Evolutionary conservation across 2,113 vertebrate genomes (phyloP).

Genomic region (Lycocorax pyrrhopterus): DNA sequence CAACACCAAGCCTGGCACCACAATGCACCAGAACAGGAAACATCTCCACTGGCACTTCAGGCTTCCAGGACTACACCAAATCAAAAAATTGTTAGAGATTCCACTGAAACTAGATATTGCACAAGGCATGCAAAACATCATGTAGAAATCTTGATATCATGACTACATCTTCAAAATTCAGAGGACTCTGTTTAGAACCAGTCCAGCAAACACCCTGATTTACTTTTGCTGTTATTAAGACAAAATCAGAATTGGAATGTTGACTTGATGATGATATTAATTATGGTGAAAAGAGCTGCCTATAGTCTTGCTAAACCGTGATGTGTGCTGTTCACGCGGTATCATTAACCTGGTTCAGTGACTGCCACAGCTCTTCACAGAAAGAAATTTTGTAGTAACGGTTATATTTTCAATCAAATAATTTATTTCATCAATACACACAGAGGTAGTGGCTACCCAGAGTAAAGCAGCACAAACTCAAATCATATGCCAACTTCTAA

Average conservation of each 20-base stretch:
- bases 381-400: background rate
- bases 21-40: background rate
- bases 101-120: background rate
- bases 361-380: background rate
- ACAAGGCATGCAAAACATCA: background rate
- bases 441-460: background rate
- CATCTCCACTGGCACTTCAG: background rate
- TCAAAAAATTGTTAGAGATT: background rate
- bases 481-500: background rate
- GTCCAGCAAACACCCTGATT: fast-evolving
- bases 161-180: background rate
- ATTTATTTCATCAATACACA: background rate
- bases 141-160: background rate
- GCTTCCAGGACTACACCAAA: background rate
- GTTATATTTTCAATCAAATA: background rate
- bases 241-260: background rate
- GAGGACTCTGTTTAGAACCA: background rate
- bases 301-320: background rate
- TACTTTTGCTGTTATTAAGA: background rate
- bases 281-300: background rate
- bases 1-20: background rate
- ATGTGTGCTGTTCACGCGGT: background rate
- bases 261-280: background rate
- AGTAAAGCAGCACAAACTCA: background rate
- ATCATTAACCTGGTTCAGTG: background rate